Evolutionary conservation across 2,888 invertebrate species (phyloP).

Genomic region (Caenorhabditis afra): DNA sequence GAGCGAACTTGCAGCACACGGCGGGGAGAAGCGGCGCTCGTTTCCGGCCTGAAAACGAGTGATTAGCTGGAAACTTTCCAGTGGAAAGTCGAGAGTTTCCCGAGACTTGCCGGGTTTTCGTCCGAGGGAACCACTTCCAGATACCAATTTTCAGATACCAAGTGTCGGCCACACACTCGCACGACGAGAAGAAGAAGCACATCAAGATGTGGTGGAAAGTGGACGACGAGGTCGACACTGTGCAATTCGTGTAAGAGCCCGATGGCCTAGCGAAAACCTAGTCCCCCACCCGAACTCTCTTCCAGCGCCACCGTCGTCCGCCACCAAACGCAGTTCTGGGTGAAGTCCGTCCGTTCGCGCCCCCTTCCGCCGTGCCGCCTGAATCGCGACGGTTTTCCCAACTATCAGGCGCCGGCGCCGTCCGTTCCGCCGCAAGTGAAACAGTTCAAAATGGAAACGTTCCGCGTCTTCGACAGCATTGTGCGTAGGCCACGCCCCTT

Average conservation of each 20-base stretch:
- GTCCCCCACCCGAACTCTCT: slow-evolving; percentile 13
- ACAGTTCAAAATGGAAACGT: slow-evolving; percentile 78
- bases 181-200: slow-evolving; percentile 78
- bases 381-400: slow-evolving; percentile 65
- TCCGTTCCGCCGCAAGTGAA: slow-evolving; percentile 76
- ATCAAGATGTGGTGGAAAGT: slow-evolving; percentile 79
- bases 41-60: no score
- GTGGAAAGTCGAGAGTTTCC: no score
- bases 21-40: no score
- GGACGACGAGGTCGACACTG: slow-evolving; percentile 74
- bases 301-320: slow-evolving; percentile 79
- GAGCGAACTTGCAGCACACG: not conserved
- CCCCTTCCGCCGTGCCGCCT: slow-evolving; percentile 76
- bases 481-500: slow-evolving; percentile 44
- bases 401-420: slow-evolving; percentile 70
- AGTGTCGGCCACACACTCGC: slow-evolving; percentile 78
- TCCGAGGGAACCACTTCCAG: no score
- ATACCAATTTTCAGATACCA: no score
- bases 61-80: no score
- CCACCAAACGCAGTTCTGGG: slow-evolving; percentile 75
- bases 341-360: slow-evolving; percentile 75
- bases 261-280: not conserved
- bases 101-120: no score
- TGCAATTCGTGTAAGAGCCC: slow-evolving; percentile 79
- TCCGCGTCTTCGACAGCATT: slow-evolving; percentile 72